A percentile compares a stretch with the other conserved stretches of the same genome.
phyloP scores from a whole-genome alignment of 2,113 vertebrate genomes.

The Scophthalmus maximus region DNA sequence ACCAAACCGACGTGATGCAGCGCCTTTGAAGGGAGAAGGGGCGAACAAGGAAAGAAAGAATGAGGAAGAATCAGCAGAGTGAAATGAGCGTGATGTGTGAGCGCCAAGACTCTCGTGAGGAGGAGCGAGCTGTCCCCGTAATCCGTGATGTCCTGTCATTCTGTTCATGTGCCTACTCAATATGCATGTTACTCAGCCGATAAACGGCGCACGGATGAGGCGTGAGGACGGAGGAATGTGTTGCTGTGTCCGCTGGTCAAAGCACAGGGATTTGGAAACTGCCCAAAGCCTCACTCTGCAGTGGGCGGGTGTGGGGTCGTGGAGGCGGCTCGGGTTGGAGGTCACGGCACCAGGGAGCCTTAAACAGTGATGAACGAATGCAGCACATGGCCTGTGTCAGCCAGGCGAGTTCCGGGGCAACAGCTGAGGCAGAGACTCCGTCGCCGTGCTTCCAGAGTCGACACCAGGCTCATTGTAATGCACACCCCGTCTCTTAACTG shows the following conservation, averaged over 20 bases:
- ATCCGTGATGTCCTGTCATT: constrained; percentile 70
- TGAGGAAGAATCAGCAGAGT: constrained; percentile 45
- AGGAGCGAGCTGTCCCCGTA: constrained; percentile 75
- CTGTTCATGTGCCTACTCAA: constrained; percentile 70
- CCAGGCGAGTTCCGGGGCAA: constrained; percentile 52
- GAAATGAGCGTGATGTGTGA: constrained; percentile 57
- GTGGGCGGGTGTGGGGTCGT: constrained; percentile 33
- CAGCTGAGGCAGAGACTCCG: constrained; percentile 59
- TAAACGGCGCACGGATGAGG: constrained; percentile 54
- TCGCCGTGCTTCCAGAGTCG: constrained; percentile 50
- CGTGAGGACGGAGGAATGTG: constrained; percentile 40
- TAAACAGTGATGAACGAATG: constrained; percentile 67
- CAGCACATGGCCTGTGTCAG: constrained; percentile 63
- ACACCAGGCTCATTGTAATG: constrained; percentile 79
- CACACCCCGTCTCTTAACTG: constrained; percentile 67
- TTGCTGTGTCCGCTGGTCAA: constrained; percentile 21
- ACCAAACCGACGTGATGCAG: constrained; percentile 9
- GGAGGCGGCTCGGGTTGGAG: constrained; percentile 47
- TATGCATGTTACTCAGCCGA: constrained; percentile 74
- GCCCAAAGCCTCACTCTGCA: constrained; percentile 21
- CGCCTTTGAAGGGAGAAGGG: constrained; percentile 21
- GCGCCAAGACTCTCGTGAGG: constrained; percentile 66
- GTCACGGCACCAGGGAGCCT: constrained; percentile 57
- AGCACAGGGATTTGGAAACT: constrained; percentile 12
- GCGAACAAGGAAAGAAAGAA: constrained; percentile 28